Evolutionary conservation across 2,113 vertebrate species (phyloP).

Genomic region (Channa maculata): DNA sequence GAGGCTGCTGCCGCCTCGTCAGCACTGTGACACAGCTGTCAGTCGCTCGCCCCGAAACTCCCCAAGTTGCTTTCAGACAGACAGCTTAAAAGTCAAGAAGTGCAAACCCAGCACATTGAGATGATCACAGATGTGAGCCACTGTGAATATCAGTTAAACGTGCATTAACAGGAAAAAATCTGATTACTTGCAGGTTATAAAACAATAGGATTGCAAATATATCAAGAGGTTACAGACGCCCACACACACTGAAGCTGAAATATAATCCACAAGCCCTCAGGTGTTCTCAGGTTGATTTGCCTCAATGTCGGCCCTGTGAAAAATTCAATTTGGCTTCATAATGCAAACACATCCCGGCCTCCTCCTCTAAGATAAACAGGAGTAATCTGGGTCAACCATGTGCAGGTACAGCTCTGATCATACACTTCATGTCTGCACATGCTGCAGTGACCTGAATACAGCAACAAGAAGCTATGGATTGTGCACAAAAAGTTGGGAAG

Average conservation of each 20-base stretch:
- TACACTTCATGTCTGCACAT: not conserved
- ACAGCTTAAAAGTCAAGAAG: too few relatives aligned
- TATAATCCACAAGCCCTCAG: not conserved
- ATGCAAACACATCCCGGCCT: conserved; percentile 6
- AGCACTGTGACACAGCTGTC: not conserved
- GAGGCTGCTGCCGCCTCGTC: not conserved
- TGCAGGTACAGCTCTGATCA: conserved; percentile 28
- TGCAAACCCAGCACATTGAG: too few relatives aligned
- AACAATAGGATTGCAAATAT: not conserved
- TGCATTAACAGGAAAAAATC: too few relatives aligned
- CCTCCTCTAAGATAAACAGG: conserved; percentile 23
- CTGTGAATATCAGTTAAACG: too few relatives aligned
- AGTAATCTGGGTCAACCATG: conserved; percentile 47
- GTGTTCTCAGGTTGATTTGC: not conserved
- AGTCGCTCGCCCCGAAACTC: not conserved
- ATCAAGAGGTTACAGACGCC: not conserved
- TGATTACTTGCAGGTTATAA: too few relatives aligned
- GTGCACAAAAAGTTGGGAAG: not conserved
- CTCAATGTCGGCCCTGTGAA: conserved; percentile 2
- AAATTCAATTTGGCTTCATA: conserved; percentile 14
- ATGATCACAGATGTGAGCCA: too few relatives aligned
- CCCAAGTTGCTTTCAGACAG: too few relatives aligned
- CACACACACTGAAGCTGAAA: not conserved
- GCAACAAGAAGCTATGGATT: not conserved
- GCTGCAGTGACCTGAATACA: conserved; percentile 51